Base-by-base conservation (phyloP, 2,113 vertebrate genomes). In the Macquaria ambigua region DNA sequence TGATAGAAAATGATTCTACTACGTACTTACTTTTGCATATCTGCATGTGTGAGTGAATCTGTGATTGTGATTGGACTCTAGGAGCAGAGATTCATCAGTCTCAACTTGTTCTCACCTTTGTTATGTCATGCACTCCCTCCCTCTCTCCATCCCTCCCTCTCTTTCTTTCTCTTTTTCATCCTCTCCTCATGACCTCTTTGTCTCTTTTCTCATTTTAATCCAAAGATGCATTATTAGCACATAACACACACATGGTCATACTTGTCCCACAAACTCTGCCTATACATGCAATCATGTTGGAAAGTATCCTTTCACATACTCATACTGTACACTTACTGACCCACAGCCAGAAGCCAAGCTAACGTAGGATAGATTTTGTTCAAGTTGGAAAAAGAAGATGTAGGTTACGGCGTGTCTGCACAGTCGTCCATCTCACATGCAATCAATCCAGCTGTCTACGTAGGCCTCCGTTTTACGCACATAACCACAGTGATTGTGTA, bases 371-470 rank as follows among this genome's bases (percentile, higher is more conserved):
- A 62, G 58, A 64, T 86, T 82, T 78, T 82, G 41, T 67, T 68
- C 55, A 72, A 72, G 34, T 70, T 85, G 79, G 59, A 84, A 79
- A 83, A 70, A 41, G 21, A 61, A 88, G 76, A 90, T 89, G 50
- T 91, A 62, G 87, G 89, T 92, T 46, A 80, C 18, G 2, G 18
- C 7, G 7, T 5, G 23, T 28, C 48, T 9, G 8, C 10, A 39
- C 31, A 39, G 41, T 37, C 12, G 6, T 41, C 31, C 55, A 1
- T 61, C 25, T 31, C 18, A 52, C 18, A 5, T 1, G 1, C 48
- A 31, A 39, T 39, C 39, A 39, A 39, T 1, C 5, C 39, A 39
- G 39, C 39, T 39, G 39, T 39, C 39, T 7, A 39, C 39, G 7
- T 4, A 39, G 39, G 39, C 39, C 39, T 39, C 39, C 1, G 1